phyloP scores from a whole-genome alignment of 2,888 invertebrate genomes.

The Erpobdella octoculata region DNA sequence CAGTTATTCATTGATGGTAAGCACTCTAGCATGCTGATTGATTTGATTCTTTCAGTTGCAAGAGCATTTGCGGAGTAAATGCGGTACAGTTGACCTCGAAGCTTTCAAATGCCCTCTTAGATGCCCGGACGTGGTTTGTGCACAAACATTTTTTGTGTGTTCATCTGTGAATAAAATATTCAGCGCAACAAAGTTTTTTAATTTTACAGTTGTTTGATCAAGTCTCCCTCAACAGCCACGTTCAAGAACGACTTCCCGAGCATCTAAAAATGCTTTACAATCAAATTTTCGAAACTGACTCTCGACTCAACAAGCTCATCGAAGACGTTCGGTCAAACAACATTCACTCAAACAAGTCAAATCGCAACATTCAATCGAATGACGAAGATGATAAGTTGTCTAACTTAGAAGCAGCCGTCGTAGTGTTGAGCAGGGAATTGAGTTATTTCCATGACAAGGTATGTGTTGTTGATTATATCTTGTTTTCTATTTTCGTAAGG shows the following conservation, averaged over 20 bases:
- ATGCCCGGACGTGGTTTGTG: not conserved
- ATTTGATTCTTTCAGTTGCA: not conserved
- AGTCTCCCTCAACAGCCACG: not conserved
- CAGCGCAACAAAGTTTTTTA: not conserved
- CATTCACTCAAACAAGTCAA: not conserved
- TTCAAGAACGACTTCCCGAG: not conserved
- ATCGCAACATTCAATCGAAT: too few relatives aligned
- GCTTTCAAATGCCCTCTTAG: constrained; percentile 6
- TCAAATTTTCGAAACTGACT: not conserved
- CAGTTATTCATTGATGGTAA: not conserved
- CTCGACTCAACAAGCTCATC: not conserved
- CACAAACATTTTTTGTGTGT: not conserved
- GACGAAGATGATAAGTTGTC: not conserved
- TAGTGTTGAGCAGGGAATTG: not conserved
- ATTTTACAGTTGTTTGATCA: not conserved
- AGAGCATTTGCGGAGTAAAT: not conserved
- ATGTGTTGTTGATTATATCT: not conserved
- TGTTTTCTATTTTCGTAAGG: not conserved
- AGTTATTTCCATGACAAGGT: not conserved
- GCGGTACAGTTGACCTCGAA: constrained; percentile 5
- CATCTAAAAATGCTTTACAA: not conserved
- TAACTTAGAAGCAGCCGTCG: not conserved
- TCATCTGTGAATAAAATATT: too few relatives aligned
- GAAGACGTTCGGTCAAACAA: not conserved
- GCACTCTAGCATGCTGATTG: too few relatives aligned